Evolutionary conservation across 2,113 vertebrate species (phyloP).

Genomic region (Rhynchomys soricoides): DNA sequence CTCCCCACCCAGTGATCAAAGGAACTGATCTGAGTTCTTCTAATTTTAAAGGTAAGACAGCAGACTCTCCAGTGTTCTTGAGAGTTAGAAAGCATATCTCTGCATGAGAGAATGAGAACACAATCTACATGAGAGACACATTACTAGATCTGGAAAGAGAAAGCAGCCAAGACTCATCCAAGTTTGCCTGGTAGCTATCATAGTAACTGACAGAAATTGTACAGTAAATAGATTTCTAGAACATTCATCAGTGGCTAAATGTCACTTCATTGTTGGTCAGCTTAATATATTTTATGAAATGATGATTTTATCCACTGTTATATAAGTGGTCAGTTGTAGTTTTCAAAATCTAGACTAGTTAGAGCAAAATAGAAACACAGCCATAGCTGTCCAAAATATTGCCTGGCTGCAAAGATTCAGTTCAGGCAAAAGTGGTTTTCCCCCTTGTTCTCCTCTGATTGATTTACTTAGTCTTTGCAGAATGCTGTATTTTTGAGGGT

Average conservation of each 20-base stretch:
- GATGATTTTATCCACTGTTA: background rate
- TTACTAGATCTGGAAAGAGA: background rate
- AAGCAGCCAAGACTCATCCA: background rate
- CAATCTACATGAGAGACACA: background rate
- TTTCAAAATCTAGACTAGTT: background rate
- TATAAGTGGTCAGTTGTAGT: background rate
- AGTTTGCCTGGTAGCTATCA: background rate
- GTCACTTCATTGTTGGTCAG: background rate
- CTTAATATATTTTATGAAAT: conserved; percentile 3
- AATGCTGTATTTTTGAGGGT: background rate
- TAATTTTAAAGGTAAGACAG: background rate
- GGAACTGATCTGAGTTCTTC: background rate
- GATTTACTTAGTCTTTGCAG: background rate
- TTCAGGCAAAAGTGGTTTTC: background rate
- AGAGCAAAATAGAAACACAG: background rate
- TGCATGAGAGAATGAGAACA: background rate
- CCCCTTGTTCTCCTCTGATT: background rate
- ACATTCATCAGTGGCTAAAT: background rate
- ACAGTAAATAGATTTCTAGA: background rate
- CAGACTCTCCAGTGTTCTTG: background rate
- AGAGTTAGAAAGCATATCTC: background rate
- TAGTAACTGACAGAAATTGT: background rate
- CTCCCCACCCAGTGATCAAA: background rate
- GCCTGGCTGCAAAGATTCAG: background rate
- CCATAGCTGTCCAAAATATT: background rate